Evolutionary conservation across 2,113 vertebrate species (phyloP), one percentile per base, ranked within the genome.

Genomic region (Sinocyclocheilus grahami): DNA sequence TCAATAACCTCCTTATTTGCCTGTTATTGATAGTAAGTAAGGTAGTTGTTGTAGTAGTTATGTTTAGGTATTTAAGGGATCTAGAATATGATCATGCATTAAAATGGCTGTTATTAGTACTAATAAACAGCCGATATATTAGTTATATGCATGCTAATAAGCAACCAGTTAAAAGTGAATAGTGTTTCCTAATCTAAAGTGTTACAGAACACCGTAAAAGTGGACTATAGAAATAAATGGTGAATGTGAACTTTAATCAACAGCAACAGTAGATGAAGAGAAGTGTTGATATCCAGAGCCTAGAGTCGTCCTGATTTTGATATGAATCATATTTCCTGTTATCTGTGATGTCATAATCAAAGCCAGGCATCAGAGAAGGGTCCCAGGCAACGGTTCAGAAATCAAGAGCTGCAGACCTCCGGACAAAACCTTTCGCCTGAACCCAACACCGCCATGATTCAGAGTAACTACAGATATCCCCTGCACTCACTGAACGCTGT

Each of bases 311-410:
- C 85, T 77, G 60, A 81, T 81, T 84, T 62, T 48, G 85, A 86
- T 86, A 83, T 37, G 14, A 42, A 89, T 84, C 88, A 69, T 84
- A 67, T 84, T 89, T 89, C 88, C 85, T 89, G 88, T 42, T 86
- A 81, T 84, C n/a, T 86, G 71, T 78, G 42, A 85, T 74, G 79
- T 88, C 84, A 82, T 76, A 84, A 86, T 86, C 74, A 13, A 69
- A 83, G 78, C 27, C 87, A 88, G 82, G 67, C 69, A 75, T 78
- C 82, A 86, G 8, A 13, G 62, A 48, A 53, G 55, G 42, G 78
- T 72, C 67, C n/a, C 53, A n/a, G 20, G 20, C 30, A 37, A 22
- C 1, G 18, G 18, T 39, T 62, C 4, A 0, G 22, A 24, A 63
- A 79, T 79, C 16, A 78, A 13, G 20, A 60, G 62, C 55, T 14